phyloP scores from a whole-genome alignment of 2,888 invertebrate species.

The Nephrotoma guestfalica region DNA sequence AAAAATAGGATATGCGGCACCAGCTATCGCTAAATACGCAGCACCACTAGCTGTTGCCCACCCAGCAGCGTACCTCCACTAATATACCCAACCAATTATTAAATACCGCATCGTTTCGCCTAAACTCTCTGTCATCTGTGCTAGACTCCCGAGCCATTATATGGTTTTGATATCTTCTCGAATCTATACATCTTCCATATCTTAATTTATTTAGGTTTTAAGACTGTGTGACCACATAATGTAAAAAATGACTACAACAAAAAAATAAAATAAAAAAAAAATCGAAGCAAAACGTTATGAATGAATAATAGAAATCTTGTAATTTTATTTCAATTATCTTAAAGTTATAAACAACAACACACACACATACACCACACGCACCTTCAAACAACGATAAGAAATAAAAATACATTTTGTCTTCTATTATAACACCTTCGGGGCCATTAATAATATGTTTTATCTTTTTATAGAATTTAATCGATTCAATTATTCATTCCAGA shows the following conservation, averaged over 20 bases:
- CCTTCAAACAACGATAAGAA: background rate
- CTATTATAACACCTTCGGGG: background rate
- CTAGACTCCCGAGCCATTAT: background rate
- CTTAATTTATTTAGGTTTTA: background rate
- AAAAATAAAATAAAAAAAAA: background rate
- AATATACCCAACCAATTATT: background rate
- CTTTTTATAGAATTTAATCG: background rate
- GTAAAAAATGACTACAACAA: background rate
- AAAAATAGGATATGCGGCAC: constrained; percentile 16
- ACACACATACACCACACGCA: background rate
- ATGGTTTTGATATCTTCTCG: background rate
- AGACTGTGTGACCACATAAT: constrained; percentile 2
- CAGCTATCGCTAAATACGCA: constrained; percentile 15
- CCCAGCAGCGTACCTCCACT: background rate
- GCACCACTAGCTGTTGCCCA: background rate
- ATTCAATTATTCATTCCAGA: background rate
- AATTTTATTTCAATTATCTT: background rate
- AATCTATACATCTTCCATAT: background rate
- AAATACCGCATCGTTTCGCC: background rate
- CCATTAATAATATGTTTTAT: background rate
- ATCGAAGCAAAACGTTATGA: background rate
- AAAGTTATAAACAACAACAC: background rate
- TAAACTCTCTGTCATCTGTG: background rate
- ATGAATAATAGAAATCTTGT: background rate
- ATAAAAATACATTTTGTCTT: background rate